Evolutionary conservation across 2,888 invertebrate species (phyloP).

Genomic region (Scaptomyza flava): DNA sequence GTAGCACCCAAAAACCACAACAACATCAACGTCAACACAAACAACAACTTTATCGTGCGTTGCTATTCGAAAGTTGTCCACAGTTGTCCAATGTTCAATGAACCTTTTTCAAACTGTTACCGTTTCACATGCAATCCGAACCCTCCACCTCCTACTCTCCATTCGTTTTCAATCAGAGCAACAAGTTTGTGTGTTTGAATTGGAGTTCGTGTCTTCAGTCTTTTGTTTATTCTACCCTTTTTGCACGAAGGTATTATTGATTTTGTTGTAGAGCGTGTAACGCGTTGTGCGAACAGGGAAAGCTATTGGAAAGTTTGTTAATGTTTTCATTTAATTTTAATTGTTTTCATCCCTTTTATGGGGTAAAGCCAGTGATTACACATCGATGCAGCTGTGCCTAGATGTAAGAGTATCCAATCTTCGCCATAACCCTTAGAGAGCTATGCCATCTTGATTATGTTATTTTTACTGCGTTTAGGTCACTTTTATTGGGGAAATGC

Average conservation of each 20-base stretch:
- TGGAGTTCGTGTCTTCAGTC: slow-evolving; percentile 64
- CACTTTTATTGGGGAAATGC: slow-evolving; percentile 28
- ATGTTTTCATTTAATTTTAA: too few species aligned
- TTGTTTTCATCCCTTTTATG: too few species aligned
- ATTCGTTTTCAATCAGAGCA: slow-evolving; percentile 1
- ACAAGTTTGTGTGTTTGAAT: slow-evolving; percentile 14
- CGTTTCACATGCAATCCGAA: slow-evolving; percentile 29
- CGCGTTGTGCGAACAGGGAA: background rate
- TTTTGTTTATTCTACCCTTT: slow-evolving; percentile 43
- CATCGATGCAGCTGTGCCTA: too few species aligned
- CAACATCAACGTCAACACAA: slow-evolving; percentile 12
- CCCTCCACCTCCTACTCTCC: slow-evolving; percentile 6
- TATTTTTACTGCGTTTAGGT: slow-evolving; percentile 10
- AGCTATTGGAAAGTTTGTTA: background rate
- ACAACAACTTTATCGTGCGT: slow-evolving; percentile 28
- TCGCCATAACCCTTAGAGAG: background rate
- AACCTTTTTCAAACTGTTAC: slow-evolving; percentile 66
- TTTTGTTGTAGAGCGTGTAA: background rate
- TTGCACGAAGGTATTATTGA: background rate
- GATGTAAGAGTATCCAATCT: background rate
- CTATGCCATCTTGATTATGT: background rate
- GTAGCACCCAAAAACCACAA: slow-evolving; percentile 42
- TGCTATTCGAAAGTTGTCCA: slow-evolving; percentile 67
- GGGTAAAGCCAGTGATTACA: too few species aligned
- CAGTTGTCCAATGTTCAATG: slow-evolving; percentile 66